Conservation (phyloP, 2,888 invertebrate genomes). For the Hirudinaria manillensis region DNA sequence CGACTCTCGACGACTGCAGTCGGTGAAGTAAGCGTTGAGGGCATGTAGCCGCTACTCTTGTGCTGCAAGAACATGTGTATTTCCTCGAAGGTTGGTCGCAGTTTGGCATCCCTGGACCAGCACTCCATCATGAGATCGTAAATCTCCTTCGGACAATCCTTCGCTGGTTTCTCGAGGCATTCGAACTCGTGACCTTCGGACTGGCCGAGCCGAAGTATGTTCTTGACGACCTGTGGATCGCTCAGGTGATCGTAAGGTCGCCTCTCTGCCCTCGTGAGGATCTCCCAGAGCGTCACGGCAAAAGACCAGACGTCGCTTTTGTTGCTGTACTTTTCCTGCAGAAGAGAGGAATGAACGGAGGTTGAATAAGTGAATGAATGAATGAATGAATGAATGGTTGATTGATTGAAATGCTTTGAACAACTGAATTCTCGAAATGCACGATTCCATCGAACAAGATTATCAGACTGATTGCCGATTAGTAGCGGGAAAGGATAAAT, state of each 20-base stretch:
- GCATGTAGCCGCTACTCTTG: constrained; percentile 49
- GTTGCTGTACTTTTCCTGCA: constrained; percentile 74
- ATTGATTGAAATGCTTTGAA: too few species aligned
- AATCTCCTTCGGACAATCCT: constrained; percentile 78
- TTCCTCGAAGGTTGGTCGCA: constrained; percentile 78
- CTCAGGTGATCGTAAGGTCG: constrained; percentile 71
- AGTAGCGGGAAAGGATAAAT: background rate
- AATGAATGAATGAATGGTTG: too few species aligned
- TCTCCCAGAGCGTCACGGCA: constrained; percentile 80
- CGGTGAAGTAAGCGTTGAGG: background rate
- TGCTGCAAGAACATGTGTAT: constrained; percentile 73
- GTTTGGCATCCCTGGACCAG: constrained; percentile 74
- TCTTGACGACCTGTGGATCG: constrained; percentile 74
- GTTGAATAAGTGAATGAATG: background rate
- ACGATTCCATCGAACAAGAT: too few species aligned
- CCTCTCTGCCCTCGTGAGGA: constrained; percentile 70
- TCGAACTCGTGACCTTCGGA: background rate
- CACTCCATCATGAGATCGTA: constrained; percentile 86
- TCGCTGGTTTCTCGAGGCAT: constrained; percentile 63
- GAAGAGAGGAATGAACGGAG: constrained; percentile 29
- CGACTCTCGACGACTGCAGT: background rate
- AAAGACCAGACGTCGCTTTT: constrained; percentile 87
- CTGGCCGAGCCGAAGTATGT: constrained; percentile 69
- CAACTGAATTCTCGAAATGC: too few species aligned
- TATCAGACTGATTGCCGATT: too few species aligned